A percentile compares a stretch with the other conserved stretches of the same genome.
Evolutionary conservation across 2,888 invertebrate species (phyloP).

Genomic region (Pachycephus smyrnensis): DNA sequence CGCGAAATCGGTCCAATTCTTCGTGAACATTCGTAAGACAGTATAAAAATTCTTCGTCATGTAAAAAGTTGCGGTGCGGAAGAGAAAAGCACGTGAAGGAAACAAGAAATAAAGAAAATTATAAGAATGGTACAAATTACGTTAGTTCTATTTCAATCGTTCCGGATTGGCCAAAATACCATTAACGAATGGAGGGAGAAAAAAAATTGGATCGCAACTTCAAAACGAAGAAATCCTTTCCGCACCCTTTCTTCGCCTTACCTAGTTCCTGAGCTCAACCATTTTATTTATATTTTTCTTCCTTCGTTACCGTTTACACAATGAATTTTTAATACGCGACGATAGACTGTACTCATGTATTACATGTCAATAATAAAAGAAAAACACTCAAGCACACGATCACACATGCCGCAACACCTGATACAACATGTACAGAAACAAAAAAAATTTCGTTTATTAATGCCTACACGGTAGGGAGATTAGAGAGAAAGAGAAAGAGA

Average conservation of each 20-base stretch:
- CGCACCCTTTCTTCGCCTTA: background rate
- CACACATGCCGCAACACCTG: background rate
- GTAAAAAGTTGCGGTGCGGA: background rate
- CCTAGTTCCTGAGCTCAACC: background rate
- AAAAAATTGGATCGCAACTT: no score
- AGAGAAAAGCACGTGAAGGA: background rate
- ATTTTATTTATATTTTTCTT: background rate
- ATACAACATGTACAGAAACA: background rate
- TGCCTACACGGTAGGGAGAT: background rate
- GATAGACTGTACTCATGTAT: background rate
- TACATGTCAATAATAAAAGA: background rate
- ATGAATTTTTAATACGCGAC: background rate
- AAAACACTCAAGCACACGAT: background rate
- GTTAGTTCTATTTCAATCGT: background rate
- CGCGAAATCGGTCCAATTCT: conserved; percentile 1
- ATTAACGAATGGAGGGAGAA: background rate
- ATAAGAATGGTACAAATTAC: conserved; percentile 4
- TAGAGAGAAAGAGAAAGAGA: background rate
- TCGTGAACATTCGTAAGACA: background rate
- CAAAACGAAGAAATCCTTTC: no score
- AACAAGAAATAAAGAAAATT: background rate
- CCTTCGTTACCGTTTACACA: background rate
- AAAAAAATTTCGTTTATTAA: background rate
- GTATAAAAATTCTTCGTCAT: background rate
- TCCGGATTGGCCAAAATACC: background rate